Evolutionary conservation across 2,888 invertebrate genomes (phyloP).

Genomic region (Drosophila robusta): DNA sequence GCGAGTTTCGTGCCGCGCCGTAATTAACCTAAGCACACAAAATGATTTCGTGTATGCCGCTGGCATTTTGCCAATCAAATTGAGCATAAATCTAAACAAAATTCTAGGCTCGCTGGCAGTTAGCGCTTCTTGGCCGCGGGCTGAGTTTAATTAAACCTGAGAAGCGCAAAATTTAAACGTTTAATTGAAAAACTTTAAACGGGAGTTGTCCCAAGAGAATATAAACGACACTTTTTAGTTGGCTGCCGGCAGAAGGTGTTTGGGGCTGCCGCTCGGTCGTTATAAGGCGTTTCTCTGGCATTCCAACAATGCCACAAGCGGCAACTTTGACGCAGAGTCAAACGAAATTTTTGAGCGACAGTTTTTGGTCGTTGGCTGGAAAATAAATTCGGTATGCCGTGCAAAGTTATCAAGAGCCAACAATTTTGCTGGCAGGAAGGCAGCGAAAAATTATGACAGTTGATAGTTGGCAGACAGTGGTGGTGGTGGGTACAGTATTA

Average conservation of each 20-base stretch:
- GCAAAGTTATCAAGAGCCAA: slow-evolving; percentile 45
- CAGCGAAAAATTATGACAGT: slow-evolving; percentile 59
- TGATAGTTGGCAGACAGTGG: slow-evolving; percentile 50
- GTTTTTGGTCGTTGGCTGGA: slow-evolving; percentile 44
- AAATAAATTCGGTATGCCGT: slow-evolving; percentile 41
- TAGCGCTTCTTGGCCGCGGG: slow-evolving; percentile 30
- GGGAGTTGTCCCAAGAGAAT: slow-evolving; percentile 49
- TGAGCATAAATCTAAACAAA: slow-evolving; percentile 75
- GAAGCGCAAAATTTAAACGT: slow-evolving; percentile 64
- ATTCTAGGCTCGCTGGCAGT: slow-evolving; percentile 43
- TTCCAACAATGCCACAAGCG: slow-evolving; percentile 56
- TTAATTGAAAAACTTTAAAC: slow-evolving; percentile 77
- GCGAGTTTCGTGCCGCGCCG: slow-evolving; percentile 16
- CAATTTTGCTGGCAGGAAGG: slow-evolving; percentile 34
- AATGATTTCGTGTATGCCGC: slow-evolving; percentile 53
- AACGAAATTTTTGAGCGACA: slow-evolving; percentile 66
- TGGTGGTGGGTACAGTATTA: slow-evolving; percentile 35
- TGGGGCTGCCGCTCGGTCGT: not conserved
- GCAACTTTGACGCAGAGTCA: slow-evolving; percentile 65
- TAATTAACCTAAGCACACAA: slow-evolving; percentile 56
- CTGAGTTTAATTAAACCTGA: slow-evolving; percentile 67
- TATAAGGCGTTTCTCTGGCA: slow-evolving; percentile 18
- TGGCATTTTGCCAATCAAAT: slow-evolving; percentile 73
- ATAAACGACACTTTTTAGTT: slow-evolving; percentile 58
- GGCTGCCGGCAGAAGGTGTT: slow-evolving; percentile 6